phyloP scores from a whole-genome alignment of 2,888 invertebrate species.

The Anoncus sp. region DNA sequence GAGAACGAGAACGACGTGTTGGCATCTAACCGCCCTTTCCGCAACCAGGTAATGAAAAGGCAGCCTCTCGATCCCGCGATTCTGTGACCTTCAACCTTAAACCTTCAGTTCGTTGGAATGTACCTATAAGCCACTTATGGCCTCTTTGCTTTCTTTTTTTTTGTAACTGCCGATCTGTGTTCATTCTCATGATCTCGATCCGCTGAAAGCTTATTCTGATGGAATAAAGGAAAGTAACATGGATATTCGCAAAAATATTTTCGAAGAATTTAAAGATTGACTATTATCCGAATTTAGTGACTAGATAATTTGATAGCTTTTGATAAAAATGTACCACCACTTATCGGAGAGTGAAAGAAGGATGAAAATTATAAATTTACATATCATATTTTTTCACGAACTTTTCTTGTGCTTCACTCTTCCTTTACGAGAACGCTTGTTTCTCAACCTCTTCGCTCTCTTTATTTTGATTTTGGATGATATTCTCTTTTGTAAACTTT shows the following conservation, averaged over 20 bases:
- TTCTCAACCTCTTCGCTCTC: too few species aligned
- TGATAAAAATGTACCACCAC: too few species aligned
- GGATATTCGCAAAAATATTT: not conserved
- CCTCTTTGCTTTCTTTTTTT: not conserved
- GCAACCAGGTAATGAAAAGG: slow-evolving; percentile 56
- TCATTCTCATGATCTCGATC: not conserved
- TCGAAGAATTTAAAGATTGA: not conserved
- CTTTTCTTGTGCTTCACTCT: too few species aligned
- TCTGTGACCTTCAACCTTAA: slow-evolving; percentile 31
- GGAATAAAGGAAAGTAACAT: not conserved
- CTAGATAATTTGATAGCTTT: too few species aligned
- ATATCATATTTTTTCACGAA: too few species aligned
- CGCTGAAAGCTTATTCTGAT: not conserved
- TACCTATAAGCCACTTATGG: slow-evolving; percentile 1
- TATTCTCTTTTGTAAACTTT: too few species aligned
- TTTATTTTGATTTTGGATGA: too few species aligned
- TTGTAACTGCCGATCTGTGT: not conserved
- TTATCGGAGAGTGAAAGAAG: too few species aligned
- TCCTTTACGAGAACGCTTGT: too few species aligned
- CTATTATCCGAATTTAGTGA: not conserved
- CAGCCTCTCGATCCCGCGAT: slow-evolving; percentile 20
- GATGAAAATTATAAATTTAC: too few species aligned
- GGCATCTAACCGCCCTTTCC: slow-evolving; percentile 39
- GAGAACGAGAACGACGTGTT: slow-evolving; percentile 36
- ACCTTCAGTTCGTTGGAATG: slow-evolving; percentile 11